Conservation (phyloP, 2,888 invertebrate species). For the Leptinotarsa peninsularis region DNA sequence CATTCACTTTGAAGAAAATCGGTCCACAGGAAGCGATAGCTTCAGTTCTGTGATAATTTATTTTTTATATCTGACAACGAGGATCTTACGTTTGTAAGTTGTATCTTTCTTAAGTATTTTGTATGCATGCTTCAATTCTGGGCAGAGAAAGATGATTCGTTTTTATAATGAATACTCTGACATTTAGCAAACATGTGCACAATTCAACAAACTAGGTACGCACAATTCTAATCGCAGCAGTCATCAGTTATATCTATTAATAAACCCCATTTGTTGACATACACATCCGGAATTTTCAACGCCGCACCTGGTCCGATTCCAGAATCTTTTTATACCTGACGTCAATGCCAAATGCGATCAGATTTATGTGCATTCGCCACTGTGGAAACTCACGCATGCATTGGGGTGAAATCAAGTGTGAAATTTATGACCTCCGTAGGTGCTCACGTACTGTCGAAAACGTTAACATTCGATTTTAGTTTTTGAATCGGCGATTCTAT, state of each 20-base stretch:
- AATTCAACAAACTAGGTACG: conserved; percentile 21
- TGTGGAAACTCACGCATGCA: conserved; percentile 15
- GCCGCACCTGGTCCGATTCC: conserved; percentile 42
- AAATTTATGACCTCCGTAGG: conserved; percentile 22
- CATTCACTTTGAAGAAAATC: too few relatives aligned
- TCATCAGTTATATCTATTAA: conserved; percentile 52
- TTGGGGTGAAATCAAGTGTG: conserved; percentile 29
- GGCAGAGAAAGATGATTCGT: too few relatives aligned
- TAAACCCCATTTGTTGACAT: conserved; percentile 50
- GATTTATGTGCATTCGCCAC: conserved; percentile 29
- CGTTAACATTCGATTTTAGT: conserved; percentile 19
- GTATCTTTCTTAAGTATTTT: too few relatives aligned
- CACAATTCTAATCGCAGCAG: conserved; percentile 15
- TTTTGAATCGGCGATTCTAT: conserved; percentile 1
- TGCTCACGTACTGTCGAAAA: conserved; percentile 21
- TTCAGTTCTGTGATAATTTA: too few relatives aligned
- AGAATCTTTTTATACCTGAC: conserved; percentile 35
- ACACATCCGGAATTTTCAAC: conserved; percentile 45
- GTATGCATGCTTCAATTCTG: too few relatives aligned
- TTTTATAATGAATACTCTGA: conserved; percentile 12
- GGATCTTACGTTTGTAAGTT: too few relatives aligned
- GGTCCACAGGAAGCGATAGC: too few relatives aligned
- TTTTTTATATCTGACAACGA: too few relatives aligned
- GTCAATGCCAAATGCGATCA: conserved; percentile 31
- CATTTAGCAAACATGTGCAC: conserved; percentile 28